A percentile compares a stretch with the other conserved stretches of the same genome.
Evolutionary conservation across 2,888 invertebrate species (phyloP).

Genomic region (Dinocampus coccinellae): DNA sequence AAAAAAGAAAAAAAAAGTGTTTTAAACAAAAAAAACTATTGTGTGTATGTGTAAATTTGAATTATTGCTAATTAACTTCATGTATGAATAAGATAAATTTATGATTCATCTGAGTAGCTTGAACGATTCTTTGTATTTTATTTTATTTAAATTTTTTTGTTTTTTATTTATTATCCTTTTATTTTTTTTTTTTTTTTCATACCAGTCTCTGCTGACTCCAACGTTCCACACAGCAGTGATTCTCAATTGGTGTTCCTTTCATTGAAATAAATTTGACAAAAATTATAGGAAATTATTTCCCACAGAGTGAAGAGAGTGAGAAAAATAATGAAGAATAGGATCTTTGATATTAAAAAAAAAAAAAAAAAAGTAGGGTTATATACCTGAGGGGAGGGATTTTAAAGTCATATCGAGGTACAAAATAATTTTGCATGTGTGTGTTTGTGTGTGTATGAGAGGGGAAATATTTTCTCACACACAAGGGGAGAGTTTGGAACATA

Average conservation of each 20-base stretch:
- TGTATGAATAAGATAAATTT: too few relatives aligned
- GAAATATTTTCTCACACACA: background rate
- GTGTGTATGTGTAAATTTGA: too few relatives aligned
- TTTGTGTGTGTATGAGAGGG: background rate
- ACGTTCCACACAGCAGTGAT: background rate
- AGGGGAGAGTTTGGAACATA: background rate
- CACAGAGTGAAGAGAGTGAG: background rate
- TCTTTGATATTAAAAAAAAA: conserved; percentile 7
- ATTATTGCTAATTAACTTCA: too few relatives aligned
- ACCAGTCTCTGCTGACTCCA: background rate
- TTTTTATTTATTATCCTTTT: conserved; percentile 11
- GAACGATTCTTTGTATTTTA: background rate
- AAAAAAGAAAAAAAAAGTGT: too few relatives aligned
- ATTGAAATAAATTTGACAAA: background rate
- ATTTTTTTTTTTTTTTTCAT: conserved; percentile 1
- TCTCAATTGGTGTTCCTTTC: conserved; percentile 3
- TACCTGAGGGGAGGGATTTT: background rate
- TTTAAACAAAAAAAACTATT: too few relatives aligned
- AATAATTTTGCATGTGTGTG: background rate
- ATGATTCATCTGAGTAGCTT: too few relatives aligned
- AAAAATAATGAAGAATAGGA: too few relatives aligned
- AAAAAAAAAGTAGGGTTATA: background rate
- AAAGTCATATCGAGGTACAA: background rate
- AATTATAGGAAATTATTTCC: background rate
- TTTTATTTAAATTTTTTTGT: background rate